Percentiles rank a stretch among this genome's conserved stretches.
Conservation (phyloP, 92 coral and sea anemone species). For the Heliopora coerulea region DNA sequence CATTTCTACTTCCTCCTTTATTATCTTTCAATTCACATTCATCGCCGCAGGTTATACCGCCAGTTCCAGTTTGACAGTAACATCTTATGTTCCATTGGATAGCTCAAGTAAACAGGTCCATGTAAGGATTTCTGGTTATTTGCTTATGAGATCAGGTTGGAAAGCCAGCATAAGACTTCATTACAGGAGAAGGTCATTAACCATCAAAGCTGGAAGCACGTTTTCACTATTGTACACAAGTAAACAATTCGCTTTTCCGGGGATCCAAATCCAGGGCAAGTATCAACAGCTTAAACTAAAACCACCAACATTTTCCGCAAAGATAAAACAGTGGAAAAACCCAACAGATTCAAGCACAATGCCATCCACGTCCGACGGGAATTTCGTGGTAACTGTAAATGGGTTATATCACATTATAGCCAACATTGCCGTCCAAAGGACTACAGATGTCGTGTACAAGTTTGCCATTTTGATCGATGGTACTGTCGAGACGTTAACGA, state of each 20-base stretch:
- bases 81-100: too few relatives aligned
- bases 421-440: not conserved
- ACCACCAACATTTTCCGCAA: not conserved
- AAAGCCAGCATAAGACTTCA: not conserved
- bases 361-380: slow-evolving; percentile 4
- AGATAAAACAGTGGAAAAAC: not conserved
- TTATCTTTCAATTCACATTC: too few relatives aligned
- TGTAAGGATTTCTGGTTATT: slow-evolving; percentile 9
- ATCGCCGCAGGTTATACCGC: too few relatives aligned
- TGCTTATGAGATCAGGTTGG: not conserved
- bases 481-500: not conserved
- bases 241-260: slow-evolving; percentile 9
- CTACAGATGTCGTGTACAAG: not conserved
- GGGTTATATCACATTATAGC: not conserved
- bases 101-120: not conserved
- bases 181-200: not conserved
- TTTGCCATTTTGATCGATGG: not conserved
- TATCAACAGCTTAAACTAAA: not conserved
- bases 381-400: not conserved
- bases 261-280: not conserved
- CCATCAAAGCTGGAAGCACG: slow-evolving; percentile 7
- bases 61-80: too few relatives aligned
- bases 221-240: not conserved
- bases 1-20: too few relatives aligned
- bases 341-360: not conserved